These are phyloP conservation scores for Aphelenchoides fujianensis DNA, from an alignment of 1,140 invertebrate genomes.

Conservation along the genomic window DNA sequence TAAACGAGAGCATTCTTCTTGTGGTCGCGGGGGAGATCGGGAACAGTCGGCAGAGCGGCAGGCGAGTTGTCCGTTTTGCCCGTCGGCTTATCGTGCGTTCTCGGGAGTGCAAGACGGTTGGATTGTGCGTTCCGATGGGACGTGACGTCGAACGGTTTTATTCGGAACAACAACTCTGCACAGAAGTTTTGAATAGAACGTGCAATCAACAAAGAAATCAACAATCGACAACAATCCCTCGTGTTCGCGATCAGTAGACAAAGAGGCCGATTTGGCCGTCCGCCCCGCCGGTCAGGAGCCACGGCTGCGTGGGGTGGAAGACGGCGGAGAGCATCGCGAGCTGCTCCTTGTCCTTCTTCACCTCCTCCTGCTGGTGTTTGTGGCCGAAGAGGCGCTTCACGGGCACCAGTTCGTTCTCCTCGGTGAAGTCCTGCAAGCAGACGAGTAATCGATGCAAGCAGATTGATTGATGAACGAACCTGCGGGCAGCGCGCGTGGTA, in stretches of 20 bases:
- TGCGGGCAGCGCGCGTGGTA: conserved; percentile 96
- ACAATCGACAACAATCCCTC: conserved; percentile 21
- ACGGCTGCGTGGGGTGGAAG: conserved; percentile 93
- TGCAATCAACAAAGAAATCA: conserved; percentile 14
- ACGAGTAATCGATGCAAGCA: too few relatives aligned
- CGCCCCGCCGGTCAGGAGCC: conserved; percentile 88
- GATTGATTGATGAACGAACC: too few relatives aligned
- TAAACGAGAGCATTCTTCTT: too few relatives aligned
- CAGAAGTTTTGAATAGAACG: too few relatives aligned
- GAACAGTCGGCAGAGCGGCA: too few relatives aligned
- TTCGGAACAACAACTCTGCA: too few relatives aligned
- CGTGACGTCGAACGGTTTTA: too few relatives aligned
- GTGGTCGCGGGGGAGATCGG: too few relatives aligned
- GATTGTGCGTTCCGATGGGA: too few relatives aligned
- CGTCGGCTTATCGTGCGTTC: too few relatives aligned
- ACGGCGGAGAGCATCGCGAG: conserved; percentile 82
- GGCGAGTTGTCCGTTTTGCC: too few relatives aligned
- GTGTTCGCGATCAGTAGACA: conserved; percentile 65
- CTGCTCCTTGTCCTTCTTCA: conserved; percentile 67
- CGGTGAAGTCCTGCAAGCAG: conserved; percentile 84
- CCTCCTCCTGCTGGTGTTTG: conserved; percentile 33
- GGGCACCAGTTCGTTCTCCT: conserved; percentile 93
- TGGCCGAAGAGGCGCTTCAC: conserved; percentile 86
- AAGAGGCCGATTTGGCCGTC: conserved; percentile 84
- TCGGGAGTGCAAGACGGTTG: too few relatives aligned